These are phyloP conservation scores for Pica pica DNA, from an alignment of 2,113 vertebrate species.

Conservation along the genomic window DNA sequence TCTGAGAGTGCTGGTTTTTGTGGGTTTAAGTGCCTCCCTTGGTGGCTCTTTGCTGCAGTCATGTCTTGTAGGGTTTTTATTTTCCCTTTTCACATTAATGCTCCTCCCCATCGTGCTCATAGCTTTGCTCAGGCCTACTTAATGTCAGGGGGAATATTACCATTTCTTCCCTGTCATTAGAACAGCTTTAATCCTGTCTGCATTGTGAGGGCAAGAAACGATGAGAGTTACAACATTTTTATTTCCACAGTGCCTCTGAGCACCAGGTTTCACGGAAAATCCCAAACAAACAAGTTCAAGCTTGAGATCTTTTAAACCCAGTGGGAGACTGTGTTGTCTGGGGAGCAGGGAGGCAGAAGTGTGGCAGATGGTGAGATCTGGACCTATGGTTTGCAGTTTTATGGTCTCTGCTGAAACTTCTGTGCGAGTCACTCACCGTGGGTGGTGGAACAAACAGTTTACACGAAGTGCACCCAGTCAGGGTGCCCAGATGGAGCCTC, in stretches of 20 bases:
- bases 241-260: slow-evolving; percentile 1
- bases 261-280: not conserved
- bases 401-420: slow-evolving; percentile 33
- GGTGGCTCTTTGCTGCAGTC: not conserved
- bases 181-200: slow-evolving; percentile 41
- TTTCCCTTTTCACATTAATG: slow-evolving; percentile 3
- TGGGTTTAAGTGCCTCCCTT: slow-evolving; percentile 11
- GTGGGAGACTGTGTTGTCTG: slow-evolving; percentile 37
- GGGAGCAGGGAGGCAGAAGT: slow-evolving; percentile 4
- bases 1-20: not conserved
- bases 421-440: not conserved
- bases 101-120: not conserved
- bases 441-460: slow-evolving; percentile 53
- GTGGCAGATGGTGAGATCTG: slow-evolving; percentile 38
- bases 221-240: not conserved
- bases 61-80: slow-evolving; percentile 11
- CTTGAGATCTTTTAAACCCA: slow-evolving; percentile 5
- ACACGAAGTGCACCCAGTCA: not conserved
- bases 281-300: slow-evolving; percentile 36
- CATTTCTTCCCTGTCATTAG: slow-evolving; percentile 22
- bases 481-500: slow-evolving; percentile 3
- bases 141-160: slow-evolving; percentile 39
- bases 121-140: slow-evolving; percentile 30
- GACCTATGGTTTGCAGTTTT: slow-evolving; percentile 49
- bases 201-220: not conserved